Percentiles rank a stretch among this genome's conserved stretches.
Conservation (phyloP, 2,113 vertebrate species). For the Leptobrachium leishanense region DNA sequence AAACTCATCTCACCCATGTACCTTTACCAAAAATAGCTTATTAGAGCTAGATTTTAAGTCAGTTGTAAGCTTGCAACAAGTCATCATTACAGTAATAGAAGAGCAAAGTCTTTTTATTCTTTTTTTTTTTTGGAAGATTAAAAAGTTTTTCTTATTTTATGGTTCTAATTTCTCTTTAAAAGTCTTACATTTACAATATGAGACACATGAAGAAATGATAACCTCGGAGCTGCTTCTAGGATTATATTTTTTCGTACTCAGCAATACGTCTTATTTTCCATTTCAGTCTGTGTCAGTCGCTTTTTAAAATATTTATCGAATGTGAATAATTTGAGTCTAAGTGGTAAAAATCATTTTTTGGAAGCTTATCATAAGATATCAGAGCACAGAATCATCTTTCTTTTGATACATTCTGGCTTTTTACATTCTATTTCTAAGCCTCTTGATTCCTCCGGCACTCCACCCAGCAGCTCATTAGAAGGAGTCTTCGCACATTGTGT, state of each 20-base stretch:
- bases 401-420: conserved; percentile 18
- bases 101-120: too few relatives aligned
- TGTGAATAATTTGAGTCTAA: conserved; percentile 6
- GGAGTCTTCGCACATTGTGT: conserved; percentile 29
- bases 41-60: too few relatives aligned
- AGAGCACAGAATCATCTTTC: conserved; percentile 25
- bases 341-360: conserved; percentile 16
- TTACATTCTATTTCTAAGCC: not conserved
- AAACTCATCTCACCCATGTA: too few relatives aligned
- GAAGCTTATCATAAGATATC: conserved; percentile 5
- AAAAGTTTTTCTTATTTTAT: too few relatives aligned
- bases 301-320: conserved; percentile 23
- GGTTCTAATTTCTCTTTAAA: not conserved
- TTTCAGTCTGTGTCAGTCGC: not conserved
- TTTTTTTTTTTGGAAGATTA: too few relatives aligned
- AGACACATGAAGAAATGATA: not conserved
- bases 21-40: too few relatives aligned
- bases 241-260: not conserved
- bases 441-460: not conserved
- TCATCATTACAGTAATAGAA: too few relatives aligned
- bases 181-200: not conserved
- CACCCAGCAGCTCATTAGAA: conserved; percentile 2
- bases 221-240: not conserved
- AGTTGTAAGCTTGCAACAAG: too few relatives aligned
- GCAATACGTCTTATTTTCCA: not conserved